Evolutionary conservation across 2,888 invertebrate genomes (phyloP).

Genomic region (Bellardia pandia): DNA sequence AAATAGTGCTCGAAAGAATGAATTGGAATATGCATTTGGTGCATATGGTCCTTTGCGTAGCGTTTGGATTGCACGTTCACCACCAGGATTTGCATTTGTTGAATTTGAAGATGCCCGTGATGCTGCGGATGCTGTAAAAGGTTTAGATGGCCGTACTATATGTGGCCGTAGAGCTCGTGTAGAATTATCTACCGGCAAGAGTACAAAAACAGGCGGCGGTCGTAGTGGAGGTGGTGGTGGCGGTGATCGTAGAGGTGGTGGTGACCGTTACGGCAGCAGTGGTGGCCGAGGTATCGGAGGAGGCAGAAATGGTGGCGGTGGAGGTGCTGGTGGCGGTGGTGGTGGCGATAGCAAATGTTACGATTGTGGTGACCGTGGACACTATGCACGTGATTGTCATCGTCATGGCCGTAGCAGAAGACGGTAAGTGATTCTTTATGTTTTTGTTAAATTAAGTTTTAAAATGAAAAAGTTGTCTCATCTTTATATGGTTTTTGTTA

Average conservation of each 20-base stretch:
- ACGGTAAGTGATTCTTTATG: conserved; percentile 65
- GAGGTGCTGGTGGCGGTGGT: conserved; percentile 80
- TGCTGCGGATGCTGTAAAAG: conserved; percentile 94
- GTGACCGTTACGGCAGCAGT: conserved; percentile 95
- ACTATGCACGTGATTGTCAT: conserved; percentile 89
- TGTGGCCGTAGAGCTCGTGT: conserved; percentile 96
- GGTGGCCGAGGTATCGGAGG: conserved; percentile 96
- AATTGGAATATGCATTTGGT: conserved; percentile 96
- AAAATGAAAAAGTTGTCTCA: too few relatives aligned
- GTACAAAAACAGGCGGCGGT: conserved; percentile 84
- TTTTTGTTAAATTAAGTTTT: neutral
- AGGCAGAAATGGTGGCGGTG: conserved; percentile 85
- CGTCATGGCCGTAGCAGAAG: conserved; percentile 87
- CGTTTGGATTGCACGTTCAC: conserved; percentile 98
- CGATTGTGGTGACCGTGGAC: conserved; percentile 96
- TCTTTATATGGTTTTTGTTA: too few relatives aligned
- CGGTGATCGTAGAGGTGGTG: conserved; percentile 72
- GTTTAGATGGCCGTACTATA: conserved; percentile 91
- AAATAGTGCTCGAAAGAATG: conserved; percentile 95
- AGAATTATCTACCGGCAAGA: conserved; percentile 95
- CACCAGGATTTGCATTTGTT: conserved; percentile 96
- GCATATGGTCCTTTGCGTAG: conserved; percentile 96
- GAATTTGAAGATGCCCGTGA: conserved; percentile 96
- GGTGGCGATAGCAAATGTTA: conserved; percentile 88
- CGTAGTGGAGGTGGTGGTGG: conserved; percentile 79